phyloP scores from a whole-genome alignment of 2,797 vertebrate genomes.

The Gobionotothen gibberifrons region DNA sequence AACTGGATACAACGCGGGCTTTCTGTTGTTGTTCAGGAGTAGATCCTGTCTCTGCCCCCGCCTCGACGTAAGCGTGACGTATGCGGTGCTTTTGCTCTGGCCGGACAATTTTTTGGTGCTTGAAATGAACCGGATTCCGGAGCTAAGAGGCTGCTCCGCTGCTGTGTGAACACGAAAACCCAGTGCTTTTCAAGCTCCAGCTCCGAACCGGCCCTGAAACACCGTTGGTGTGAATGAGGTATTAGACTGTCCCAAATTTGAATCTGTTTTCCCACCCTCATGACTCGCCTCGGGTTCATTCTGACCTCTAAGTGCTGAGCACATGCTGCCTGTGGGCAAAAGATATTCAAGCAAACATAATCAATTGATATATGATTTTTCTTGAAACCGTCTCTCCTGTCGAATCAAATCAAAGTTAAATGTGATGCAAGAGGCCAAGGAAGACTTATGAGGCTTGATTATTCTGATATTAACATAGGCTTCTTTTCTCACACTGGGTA shows the following conservation, averaged over 20 bases:
- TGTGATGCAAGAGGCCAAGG: neutral
- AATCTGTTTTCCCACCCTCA: slow-evolving; percentile 19
- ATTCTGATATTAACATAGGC: neutral
- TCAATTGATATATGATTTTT: slow-evolving; percentile 27
- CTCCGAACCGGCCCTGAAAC: too few relatives aligned
- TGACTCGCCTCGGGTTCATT: slow-evolving; percentile 27
- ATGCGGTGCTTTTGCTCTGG: too few relatives aligned
- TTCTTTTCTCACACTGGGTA: slow-evolving; percentile 16
- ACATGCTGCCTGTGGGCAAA: slow-evolving; percentile 8
- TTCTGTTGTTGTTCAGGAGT: too few relatives aligned
- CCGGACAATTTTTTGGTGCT: too few relatives aligned
- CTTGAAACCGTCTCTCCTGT: neutral
- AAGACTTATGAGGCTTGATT: neutral
- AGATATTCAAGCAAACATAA: slow-evolving; percentile 30
- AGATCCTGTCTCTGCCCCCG: too few relatives aligned
- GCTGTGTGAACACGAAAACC: too few relatives aligned
- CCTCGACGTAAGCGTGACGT: too few relatives aligned
- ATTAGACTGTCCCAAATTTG: neutral
- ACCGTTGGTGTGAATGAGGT: too few relatives aligned
- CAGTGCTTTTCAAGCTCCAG: too few relatives aligned
- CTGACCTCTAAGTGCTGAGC: slow-evolving; percentile 13
- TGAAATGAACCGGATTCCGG: too few relatives aligned
- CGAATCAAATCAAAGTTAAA: slow-evolving; percentile 30
- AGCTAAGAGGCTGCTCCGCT: too few relatives aligned
- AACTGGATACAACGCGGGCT: too few relatives aligned